Evolutionary conservation across 2,888 invertebrate genomes (phyloP), one percentile per base, ranked within the genome.

Genomic region (Agonopterix arenella): DNA sequence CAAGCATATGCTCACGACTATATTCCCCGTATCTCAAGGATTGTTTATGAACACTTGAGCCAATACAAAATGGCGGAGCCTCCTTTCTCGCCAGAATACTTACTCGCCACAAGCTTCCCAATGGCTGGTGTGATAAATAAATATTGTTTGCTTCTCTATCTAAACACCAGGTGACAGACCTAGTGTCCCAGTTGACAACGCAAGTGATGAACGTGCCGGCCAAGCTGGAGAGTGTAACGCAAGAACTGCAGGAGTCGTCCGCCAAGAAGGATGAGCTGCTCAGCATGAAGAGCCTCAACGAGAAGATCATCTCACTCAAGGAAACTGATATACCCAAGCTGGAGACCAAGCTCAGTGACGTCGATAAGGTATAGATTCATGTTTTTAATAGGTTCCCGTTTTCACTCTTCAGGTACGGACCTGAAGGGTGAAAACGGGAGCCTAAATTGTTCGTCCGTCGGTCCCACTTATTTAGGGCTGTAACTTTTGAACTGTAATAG

Each of bases 181-280:
- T 95, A 49, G 89, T 93, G 44, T 80, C 81, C 0, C 92, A 93
- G 73, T 77, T 96, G 46, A 90, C 90, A 40, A 90, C 89, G 46
- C 93, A 94, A 86, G 92, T 95, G 45, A 86, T 91, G 70, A 91
- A 91, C 60, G 90, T 95, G 50, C 96, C 96, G 0, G 80, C 90
- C 11, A 90, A 92, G 69, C 84, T 96, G 45, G 88, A 90, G 49
- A 84, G 90, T 45, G 90, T 91, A 1, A 92, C 93, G 44, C 88
- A 82, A 48, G 89, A 93, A 46, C 69, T 96, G 1, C 92, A 92
- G 60, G 79, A 76, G n/a, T 89, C 92, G 51, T 92, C 93, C 44
- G 83, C 89, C 1, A 91, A 92, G 63, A 94, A 94, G 63, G 93
- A 94, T 54, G 90, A 91, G 52, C 75, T 96, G 45, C 81, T 95